Percentiles rank a stretch among this genome's conserved stretches.
phyloP scores from a whole-genome alignment of 2,797 vertebrate species.

The Glyptemys insculpta region DNA sequence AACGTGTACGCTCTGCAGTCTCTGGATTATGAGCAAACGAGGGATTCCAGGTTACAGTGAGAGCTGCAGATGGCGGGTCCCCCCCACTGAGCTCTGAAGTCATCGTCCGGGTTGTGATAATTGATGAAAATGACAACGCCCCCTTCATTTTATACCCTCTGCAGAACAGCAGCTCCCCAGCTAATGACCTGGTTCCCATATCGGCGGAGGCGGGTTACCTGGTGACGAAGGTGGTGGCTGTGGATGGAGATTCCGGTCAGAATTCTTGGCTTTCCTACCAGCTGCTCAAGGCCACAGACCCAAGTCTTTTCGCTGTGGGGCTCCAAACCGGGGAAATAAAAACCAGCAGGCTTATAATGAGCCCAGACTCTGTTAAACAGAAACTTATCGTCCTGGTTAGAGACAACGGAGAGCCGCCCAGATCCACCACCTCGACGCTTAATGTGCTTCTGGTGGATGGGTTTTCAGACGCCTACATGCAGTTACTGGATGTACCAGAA shows the following conservation, averaged over 20 bases:
- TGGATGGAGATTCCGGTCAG: slow-evolving; percentile 72
- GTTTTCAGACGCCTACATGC: slow-evolving; percentile 60
- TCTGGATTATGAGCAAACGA: slow-evolving; percentile 81
- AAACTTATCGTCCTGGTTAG: neutral
- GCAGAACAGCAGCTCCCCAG: too few species aligned
- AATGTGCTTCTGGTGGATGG: slow-evolving; percentile 27
- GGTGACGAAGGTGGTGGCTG: slow-evolving; percentile 8
- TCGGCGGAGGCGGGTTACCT: neutral
- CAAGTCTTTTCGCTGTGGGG: slow-evolving; percentile 7
- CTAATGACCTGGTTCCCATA: neutral
- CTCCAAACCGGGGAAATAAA: slow-evolving; percentile 10
- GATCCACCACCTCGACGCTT: neutral
- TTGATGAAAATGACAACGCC: neutral
- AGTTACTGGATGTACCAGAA: neutral
- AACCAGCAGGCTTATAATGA: neutral
- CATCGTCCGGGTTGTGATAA: neutral
- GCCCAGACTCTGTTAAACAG: neutral
- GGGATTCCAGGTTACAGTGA: slow-evolving; percentile 72
- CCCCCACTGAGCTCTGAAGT: slow-evolving; percentile 65
- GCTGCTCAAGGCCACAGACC: neutral
- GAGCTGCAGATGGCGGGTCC: slow-evolving; percentile 77
- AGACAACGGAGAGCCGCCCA: neutral
- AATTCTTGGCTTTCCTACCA: slow-evolving; percentile 59
- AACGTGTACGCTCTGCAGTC: slow-evolving; percentile 76
- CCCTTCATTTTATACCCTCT: too few species aligned